phyloP scores from a whole-genome alignment of 2,113 vertebrate species.

The Erinaceus europaeus region DNA sequence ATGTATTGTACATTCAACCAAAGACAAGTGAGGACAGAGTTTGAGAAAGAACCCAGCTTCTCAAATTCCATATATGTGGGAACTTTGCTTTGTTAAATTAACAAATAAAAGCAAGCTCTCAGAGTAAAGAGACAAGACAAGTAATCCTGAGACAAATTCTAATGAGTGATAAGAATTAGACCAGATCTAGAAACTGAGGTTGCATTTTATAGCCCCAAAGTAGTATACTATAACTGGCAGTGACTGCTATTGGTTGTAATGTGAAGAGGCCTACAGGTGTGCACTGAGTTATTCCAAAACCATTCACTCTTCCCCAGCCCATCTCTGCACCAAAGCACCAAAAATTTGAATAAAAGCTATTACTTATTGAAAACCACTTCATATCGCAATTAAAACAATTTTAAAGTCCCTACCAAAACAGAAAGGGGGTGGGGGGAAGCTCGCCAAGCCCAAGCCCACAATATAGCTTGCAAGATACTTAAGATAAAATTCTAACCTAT shows the following conservation, averaged over 20 bases:
- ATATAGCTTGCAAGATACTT: conserved; percentile 82
- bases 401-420: conserved; percentile 77
- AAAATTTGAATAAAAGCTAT: conserved; percentile 77
- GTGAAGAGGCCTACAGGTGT: conserved; percentile 55
- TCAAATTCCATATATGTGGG: conserved; percentile 40
- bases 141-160: conserved; percentile 68
- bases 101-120: conserved; percentile 62
- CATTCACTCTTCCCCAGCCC: conserved; percentile 19
- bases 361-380: conserved; percentile 78
- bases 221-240: background rate
- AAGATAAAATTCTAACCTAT: conserved; percentile 84
- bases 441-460: conserved; percentile 83
- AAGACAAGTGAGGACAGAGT: conserved; percentile 29
- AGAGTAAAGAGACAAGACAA: conserved; percentile 63
- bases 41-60: conserved; percentile 53
- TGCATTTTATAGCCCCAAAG: conserved; percentile 55
- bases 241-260: conserved; percentile 43
- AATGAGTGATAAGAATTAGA: conserved; percentile 48
- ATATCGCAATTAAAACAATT: conserved; percentile 78
- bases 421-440: conserved; percentile 66
- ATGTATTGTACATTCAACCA: conserved; percentile 57
- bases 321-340: conserved; percentile 77
- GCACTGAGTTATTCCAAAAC: conserved; percentile 47
- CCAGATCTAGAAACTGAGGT: conserved; percentile 45
- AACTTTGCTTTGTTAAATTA: conserved; percentile 49